Evolutionary conservation across 2,888 invertebrate genomes (phyloP), one percentile per base, ranked within the genome.

Genomic region (Agrilus biguttatus): DNA sequence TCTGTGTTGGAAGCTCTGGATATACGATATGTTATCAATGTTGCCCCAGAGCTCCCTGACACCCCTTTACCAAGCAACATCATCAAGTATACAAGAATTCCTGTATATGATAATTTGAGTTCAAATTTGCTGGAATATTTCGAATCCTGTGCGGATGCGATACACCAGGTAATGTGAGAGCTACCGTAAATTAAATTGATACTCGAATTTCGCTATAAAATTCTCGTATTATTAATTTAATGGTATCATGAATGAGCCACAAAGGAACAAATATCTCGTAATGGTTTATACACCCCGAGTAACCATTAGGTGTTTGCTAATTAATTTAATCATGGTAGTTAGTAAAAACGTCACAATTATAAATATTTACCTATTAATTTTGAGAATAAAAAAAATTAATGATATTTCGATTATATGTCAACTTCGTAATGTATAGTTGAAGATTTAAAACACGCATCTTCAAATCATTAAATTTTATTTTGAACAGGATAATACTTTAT

Each of bases 11-110:
- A 76, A 49, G 73, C 73, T 2, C 67, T 82, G 32, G 76, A 77
- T 37, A 79, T 91, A 40, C 80, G 82, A 2, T 79, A 83, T 54
- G 78, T 91, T 34, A 77, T 91, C 42, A 89, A 86, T 59, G 83
- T 80, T 14, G 88, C 90, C 0, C 78, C 84, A 0, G 91, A 91
- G 59, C 71, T 90, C 37, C 88, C 89, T 0, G 77, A 80, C 42
- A 70, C 73, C 4, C 77, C 75, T 1, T 57, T 75, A 1, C 75
- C 78, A 5, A 73, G 74, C 53, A 52, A 56, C 32, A 55, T 59
- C 3, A 50, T 54, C 23, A 68, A 70, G 37, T 79, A 80, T 55
- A 70, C 82, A 47, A 77, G 81, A 48, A 77, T 91, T 10, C 76
- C 80, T 17, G 72, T 86, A 3, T 71, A 79, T 46, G 92, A 92